Percentiles rank a stretch among this genome's conserved stretches.
Conservation (phyloP, 2,888 invertebrate species). For the Pharmacophagus antenor region DNA sequence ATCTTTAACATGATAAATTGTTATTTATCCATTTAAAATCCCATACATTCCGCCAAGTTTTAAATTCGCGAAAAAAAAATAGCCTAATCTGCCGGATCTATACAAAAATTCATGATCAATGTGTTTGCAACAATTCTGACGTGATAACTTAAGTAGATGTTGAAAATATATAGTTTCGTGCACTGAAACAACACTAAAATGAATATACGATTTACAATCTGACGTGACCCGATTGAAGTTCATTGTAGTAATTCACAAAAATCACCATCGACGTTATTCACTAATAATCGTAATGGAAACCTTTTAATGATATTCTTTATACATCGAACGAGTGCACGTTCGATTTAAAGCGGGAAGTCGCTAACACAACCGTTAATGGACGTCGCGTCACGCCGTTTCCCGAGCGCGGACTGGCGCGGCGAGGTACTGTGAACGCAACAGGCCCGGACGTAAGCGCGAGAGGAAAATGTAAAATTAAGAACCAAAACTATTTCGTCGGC, state of each 20-base stretch:
- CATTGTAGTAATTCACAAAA: neutral
- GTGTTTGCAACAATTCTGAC: no score
- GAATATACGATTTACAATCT: neutral
- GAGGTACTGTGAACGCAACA: slow-evolving; percentile 21
- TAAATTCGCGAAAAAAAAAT: no score
- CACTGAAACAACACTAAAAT: no score
- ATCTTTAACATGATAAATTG: no score
- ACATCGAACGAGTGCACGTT: slow-evolving; percentile 1
- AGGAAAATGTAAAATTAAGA: slow-evolving; percentile 10
- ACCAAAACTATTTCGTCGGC: neutral
- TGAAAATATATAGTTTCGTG: no score
- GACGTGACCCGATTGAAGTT: neutral
- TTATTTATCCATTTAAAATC: no score
- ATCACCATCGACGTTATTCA: slow-evolving; percentile 18
- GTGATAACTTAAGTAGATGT: no score
- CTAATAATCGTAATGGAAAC: neutral
- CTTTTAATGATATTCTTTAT: neutral
- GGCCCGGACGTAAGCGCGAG: slow-evolving; percentile 1
- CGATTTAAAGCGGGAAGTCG: slow-evolving; percentile 23
- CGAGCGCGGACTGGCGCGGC: slow-evolving; percentile 51
- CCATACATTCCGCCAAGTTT: no score
- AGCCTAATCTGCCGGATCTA: no score
- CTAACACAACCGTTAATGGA: slow-evolving; percentile 38
- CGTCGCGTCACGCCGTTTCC: slow-evolving; percentile 58
- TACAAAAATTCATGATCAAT: no score